Evolutionary conservation across 2,113 vertebrate genomes (phyloP).

Genomic region (Stictonetta naevosa): DNA sequence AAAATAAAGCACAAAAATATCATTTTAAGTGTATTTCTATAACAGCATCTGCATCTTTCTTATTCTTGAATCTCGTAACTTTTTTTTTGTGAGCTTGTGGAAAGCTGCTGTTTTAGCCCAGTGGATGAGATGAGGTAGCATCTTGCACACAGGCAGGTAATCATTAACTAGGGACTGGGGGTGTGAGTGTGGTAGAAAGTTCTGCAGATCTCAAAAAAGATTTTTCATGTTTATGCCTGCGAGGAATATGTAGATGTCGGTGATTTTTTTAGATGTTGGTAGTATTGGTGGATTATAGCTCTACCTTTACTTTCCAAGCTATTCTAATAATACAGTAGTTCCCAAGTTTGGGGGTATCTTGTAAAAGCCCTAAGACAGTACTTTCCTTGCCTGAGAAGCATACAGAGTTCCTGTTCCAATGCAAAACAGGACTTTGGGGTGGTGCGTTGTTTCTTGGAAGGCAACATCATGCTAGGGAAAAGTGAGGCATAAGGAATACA

Average conservation of each 20-base stretch:
- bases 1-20: background rate
- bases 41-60: rapidly evolving
- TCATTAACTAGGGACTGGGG: background rate
- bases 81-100: background rate
- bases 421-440: background rate
- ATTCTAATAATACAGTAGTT: background rate
- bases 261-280: background rate
- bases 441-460: background rate
- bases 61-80: background rate
- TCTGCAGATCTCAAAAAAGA: background rate
- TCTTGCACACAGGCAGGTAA: background rate
- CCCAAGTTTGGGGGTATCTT: background rate
- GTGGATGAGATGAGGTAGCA: background rate
- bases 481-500: background rate
- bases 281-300: background rate
- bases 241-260: background rate
- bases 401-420: background rate
- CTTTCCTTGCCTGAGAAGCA: background rate
- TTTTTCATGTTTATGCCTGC: background rate
- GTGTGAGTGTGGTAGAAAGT: background rate
- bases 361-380: background rate
- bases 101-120: background rate
- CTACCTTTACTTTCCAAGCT: background rate
- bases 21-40: background rate
- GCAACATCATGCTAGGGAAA: background rate